Conservation (phyloP, 2,113 vertebrate species). For the Opisthocomus hoazin region DNA sequence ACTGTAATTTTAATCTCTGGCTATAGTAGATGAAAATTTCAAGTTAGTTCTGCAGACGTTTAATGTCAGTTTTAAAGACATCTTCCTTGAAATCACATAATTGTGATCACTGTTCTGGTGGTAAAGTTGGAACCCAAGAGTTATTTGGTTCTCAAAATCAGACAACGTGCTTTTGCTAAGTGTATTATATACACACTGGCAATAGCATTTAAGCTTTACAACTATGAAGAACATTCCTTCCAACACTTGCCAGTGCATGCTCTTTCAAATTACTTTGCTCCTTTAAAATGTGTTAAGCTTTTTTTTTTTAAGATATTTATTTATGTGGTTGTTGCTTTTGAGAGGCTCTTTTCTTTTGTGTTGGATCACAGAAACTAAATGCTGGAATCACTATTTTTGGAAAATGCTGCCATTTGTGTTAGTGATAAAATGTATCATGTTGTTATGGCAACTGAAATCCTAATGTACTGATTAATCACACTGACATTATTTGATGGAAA, state of each 20-base stretch:
- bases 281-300: neutral
- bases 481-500: slow-evolving; percentile 54
- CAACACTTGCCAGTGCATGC: neutral
- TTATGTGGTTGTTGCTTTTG: neutral
- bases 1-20: neutral
- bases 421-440: slow-evolving; percentile 65
- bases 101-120: neutral
- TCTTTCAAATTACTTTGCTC: slow-evolving; percentile 7
- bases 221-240: neutral
- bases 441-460: slow-evolving; percentile 68
- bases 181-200: neutral
- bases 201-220: neutral
- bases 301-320: too few species aligned
- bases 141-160: neutral
- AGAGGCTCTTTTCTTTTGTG: slow-evolving; percentile 23
- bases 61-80: neutral
- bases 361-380: slow-evolving; percentile 42
- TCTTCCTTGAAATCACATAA: neutral
- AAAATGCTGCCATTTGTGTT: slow-evolving; percentile 55
- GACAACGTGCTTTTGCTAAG: neutral
- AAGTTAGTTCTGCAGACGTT: neutral
- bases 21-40: neutral
- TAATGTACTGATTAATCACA: slow-evolving; percentile 64
- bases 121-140: neutral
- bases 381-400: slow-evolving; percentile 62